These are phyloP conservation scores for Limnephilus rhombicus DNA, from an alignment of 2,888 invertebrate species.

Conservation along the genomic window DNA sequence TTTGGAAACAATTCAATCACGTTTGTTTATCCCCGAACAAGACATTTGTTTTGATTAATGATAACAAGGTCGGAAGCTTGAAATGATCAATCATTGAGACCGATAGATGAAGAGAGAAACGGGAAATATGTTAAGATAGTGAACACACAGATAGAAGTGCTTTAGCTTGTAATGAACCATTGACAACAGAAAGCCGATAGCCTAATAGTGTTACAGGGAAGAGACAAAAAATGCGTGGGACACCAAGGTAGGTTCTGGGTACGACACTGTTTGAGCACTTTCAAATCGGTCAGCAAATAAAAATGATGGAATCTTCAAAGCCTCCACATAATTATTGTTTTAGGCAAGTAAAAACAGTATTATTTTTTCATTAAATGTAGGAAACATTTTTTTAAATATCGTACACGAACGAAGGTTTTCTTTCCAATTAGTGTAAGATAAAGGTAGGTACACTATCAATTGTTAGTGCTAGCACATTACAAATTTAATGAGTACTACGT, in stretches of 20 bases:
- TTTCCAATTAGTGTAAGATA: no score
- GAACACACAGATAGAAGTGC: conserved; percentile 39
- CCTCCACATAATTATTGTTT: not conserved
- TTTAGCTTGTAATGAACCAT: conserved; percentile 46
- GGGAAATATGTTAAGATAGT: conserved; percentile 9
- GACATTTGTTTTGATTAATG: conserved; percentile 39
- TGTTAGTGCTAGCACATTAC: no score
- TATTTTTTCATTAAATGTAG: no score
- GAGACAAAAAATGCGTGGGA: conserved; percentile 22
- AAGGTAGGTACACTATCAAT: no score
- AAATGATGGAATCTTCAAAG: not conserved
- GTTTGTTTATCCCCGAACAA: conserved; percentile 15
- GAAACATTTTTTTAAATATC: no score
- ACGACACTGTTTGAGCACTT: conserved; percentile 22
- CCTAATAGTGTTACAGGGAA: conserved; percentile 28
- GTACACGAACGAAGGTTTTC: no score
- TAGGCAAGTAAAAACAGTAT: no score
- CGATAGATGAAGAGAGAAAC: conserved; percentile 26
- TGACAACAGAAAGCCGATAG: conserved; percentile 31
- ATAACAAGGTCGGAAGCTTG: conserved; percentile 18
- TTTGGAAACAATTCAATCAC: conserved; percentile 5
- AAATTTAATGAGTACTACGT: no score
- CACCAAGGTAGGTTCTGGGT: conserved; percentile 6
- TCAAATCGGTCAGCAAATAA: conserved; percentile 15
- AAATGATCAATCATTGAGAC: not conserved